Evolutionary conservation across 2,888 invertebrate species (phyloP), one percentile per base, ranked within the genome.

Genomic region (Pandemis corylana): DNA sequence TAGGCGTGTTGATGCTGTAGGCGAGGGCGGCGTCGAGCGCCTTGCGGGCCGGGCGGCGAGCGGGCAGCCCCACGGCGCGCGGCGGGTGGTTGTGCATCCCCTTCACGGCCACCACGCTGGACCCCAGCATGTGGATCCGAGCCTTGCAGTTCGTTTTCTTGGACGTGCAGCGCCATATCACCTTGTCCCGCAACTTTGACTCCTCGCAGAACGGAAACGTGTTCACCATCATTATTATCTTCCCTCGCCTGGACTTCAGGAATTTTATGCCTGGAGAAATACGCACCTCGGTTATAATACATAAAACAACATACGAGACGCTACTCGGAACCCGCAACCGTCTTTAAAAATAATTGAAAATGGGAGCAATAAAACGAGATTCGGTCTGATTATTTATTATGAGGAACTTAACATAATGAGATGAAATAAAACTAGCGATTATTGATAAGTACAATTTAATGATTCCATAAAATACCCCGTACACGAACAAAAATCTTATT

Each of bases 371-470:
- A 56, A 68, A 72, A 69, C 46, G 62, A 56, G 10, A 13, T 20
- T 44, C 41, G 15, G 49, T 68, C 56, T 63, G 51, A 71, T 62
- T 20, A 5, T 72, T 66, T 66, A 59, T 15, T 51, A 28, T n/a
- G 20, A 49, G 68, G 65, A 44, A 15, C 64, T 10, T 68, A 28
- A 59, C 7, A 28, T 59, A 71, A 41, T 44, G 74, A 68, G 15
- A 49, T 68, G 28, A 89, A 94, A 92, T 91, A 78, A 94, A 93
- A 94, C 93, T 44, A 90, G 81, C 93, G 91, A 83, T 93, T 89
- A 89, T 90, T 92, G 88, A 91, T 93, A 94, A 93, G 93, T 94
- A 94, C 94, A 93, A 91, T 94, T 91, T 94, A 93, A 91, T 90
- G 88, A 90, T 91, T 92, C 89, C 93, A 94, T 93, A 94, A 93